These are phyloP conservation scores for Torymus tubicola DNA, from an alignment of 2,888 invertebrate genomes.

Conservation along the genomic window DNA sequence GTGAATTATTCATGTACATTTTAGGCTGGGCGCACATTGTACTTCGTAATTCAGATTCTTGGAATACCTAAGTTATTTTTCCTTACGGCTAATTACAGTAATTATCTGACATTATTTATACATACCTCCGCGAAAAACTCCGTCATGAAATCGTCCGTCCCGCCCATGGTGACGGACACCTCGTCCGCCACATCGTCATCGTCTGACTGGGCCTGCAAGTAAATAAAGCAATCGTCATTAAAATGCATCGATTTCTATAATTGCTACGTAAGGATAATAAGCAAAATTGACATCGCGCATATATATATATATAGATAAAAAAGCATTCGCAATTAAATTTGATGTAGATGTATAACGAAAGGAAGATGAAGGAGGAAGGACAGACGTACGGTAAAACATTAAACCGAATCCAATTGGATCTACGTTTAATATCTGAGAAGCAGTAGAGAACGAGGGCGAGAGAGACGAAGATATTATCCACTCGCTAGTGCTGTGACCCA, in stretches of 20 bases:
- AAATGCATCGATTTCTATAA: too few relatives aligned
- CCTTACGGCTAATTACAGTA: too few relatives aligned
- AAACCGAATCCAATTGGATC: slow-evolving; percentile 26
- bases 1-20: too few relatives aligned
- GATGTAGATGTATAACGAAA: neutral
- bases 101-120: neutral
- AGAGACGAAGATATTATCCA: slow-evolving; percentile 30
- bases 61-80: too few relatives aligned
- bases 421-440: slow-evolving; percentile 40
- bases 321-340: slow-evolving; percentile 8
- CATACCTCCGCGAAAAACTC: slow-evolving; percentile 99
- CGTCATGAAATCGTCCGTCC: slow-evolving; percentile 97
- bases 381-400: too few relatives aligned
- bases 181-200: slow-evolving; percentile 97
- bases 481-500: slow-evolving; percentile 52
- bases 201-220: slow-evolving; percentile 95
- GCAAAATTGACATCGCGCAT: too few relatives aligned
- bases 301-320: too few relatives aligned
- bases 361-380: neutral
- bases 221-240: too few relatives aligned
- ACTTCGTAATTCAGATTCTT: too few relatives aligned
- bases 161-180: slow-evolving; percentile 96
- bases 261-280: too few relatives aligned
- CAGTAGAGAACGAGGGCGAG: neutral
- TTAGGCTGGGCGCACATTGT: too few relatives aligned